phyloP scores from a whole-genome alignment of 2,888 invertebrate species.

The Xylota segnis region DNA sequence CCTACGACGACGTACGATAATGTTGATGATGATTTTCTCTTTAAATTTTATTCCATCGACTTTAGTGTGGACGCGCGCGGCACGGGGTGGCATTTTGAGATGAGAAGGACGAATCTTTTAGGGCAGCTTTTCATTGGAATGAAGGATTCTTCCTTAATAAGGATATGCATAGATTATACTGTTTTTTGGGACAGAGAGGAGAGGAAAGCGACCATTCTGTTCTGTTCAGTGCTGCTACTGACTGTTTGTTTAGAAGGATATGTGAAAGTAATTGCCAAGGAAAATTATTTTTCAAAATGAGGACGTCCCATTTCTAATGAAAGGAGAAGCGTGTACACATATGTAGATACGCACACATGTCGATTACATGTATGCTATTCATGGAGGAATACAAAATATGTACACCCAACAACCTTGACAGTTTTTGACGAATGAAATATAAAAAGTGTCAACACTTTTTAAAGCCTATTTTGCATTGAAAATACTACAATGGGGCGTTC shows the following conservation, averaged over 20 bases:
- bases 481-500: neutral
- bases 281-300: conserved; percentile 48
- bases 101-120: conserved; percentile 32
- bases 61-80: conserved; percentile 24
- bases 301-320: conserved; percentile 59
- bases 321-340: conserved; percentile 47
- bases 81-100: conserved; percentile 7
- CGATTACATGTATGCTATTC: conserved; percentile 22
- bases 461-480: conserved; percentile 3
- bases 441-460: conserved; percentile 34
- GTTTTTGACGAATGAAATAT: conserved; percentile 43
- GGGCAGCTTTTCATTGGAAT: conserved; percentile 44
- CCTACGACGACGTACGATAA: conserved; percentile 69
- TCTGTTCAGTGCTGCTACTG: no score
- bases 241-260: conserved; percentile 55
- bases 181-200: neutral
- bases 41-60: conserved; percentile 51
- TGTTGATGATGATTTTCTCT: conserved; percentile 69
- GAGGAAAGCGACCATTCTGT: neutral
- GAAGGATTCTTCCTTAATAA: conserved; percentile 49
- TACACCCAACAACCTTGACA: conserved; percentile 72
- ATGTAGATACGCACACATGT: neutral
- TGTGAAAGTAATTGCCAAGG: conserved; percentile 64
- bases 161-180: conserved; percentile 43
- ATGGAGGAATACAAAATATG: conserved; percentile 33